Evolutionary conservation across 2,888 invertebrate genomes (phyloP).

Genomic region (Amphimallon solstitiale): DNA sequence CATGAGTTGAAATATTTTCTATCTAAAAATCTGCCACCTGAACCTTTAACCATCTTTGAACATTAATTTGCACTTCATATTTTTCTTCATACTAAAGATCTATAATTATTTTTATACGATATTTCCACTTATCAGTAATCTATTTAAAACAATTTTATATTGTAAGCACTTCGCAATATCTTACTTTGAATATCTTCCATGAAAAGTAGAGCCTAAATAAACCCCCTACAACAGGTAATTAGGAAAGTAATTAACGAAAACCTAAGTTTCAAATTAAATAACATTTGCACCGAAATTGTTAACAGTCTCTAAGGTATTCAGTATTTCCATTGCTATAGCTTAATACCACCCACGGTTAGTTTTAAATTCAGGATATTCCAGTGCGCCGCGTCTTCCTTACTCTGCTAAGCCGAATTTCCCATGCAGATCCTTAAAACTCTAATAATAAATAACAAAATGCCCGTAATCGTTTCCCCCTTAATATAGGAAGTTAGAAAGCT

Average conservation of each 20-base stretch:
- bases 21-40: no score
- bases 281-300: constrained; percentile 16
- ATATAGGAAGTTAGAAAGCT: constrained; percentile 29
- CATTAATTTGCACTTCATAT: no score
- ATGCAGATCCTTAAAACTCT: constrained; percentile 20
- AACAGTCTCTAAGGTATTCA: constrained; percentile 3
- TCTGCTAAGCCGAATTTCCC: constrained; percentile 22
- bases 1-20: no score
- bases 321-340: constrained; percentile 4
- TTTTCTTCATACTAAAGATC: no score
- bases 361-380: background rate
- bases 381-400: background rate
- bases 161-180: no score
- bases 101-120: no score
- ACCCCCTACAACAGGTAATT: background rate
- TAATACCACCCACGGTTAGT: constrained; percentile 17
- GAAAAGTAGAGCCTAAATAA: no score
- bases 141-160: no score
- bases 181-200: no score
- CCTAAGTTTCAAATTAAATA: constrained; percentile 28
- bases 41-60: no score
- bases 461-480: constrained; percentile 23
- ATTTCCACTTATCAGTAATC: no score
- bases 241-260: constrained; percentile 12
- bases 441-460: constrained; percentile 31